Evolutionary conservation across 2,888 invertebrate species (phyloP).

Genomic region (Drosophila colorata): DNA sequence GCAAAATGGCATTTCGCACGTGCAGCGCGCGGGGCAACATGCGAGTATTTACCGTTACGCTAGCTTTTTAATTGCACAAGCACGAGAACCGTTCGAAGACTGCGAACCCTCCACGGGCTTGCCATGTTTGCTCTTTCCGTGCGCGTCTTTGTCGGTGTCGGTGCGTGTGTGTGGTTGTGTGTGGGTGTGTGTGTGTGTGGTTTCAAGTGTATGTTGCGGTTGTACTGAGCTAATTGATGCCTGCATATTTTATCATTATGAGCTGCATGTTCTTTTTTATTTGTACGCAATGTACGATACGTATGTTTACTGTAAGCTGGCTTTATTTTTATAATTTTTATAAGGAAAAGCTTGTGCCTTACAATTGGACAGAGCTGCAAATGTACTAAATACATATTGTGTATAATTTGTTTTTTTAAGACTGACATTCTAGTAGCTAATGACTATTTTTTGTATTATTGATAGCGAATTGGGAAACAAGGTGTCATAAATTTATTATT

Average conservation of each 20-base stretch:
- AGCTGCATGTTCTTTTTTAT: conserved; percentile 19
- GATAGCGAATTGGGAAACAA: too few species aligned
- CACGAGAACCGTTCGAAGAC: conserved; percentile 5
- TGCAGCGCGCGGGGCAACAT: conserved; percentile 6
- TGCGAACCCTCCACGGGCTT: conserved; percentile 10
- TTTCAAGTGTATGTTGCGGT: conserved; percentile 11
- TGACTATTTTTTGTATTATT: too few species aligned
- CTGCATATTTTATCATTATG: conserved; percentile 46
- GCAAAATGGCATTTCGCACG: conserved; percentile 42
- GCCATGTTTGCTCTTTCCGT: conserved; percentile 8
- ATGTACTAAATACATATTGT: background rate
- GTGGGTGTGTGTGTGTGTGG: conserved; percentile 5
- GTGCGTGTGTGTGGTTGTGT: background rate
- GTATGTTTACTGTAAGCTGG: background rate
- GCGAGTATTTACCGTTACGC: conserved; percentile 42
- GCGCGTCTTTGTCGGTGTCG: background rate
- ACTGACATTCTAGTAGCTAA: too few species aligned
- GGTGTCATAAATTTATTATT: too few species aligned
- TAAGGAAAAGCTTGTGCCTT: background rate
- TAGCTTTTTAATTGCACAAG: conserved; percentile 52
- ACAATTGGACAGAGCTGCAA: background rate
- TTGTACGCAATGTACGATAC: background rate
- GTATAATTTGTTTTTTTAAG: too few species aligned
- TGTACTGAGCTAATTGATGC: conserved; percentile 50
- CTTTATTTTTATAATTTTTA: too few species aligned